Conservation (phyloP, 2,888 invertebrate genomes). For the Chesias legatella region DNA sequence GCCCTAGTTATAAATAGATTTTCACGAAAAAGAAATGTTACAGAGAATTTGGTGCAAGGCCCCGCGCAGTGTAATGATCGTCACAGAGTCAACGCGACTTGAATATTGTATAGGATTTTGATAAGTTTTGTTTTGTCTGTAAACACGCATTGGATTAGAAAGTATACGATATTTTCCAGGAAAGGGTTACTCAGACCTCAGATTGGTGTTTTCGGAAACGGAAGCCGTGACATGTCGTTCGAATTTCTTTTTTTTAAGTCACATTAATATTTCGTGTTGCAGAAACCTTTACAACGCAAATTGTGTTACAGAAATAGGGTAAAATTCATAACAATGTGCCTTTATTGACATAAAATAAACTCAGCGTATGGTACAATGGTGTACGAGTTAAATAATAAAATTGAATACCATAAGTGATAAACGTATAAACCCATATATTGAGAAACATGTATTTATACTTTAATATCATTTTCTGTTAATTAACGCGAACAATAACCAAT, state of each 20-base stretch:
- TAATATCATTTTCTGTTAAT: constrained; percentile 30
- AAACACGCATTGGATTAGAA: neutral
- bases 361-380: too few species aligned
- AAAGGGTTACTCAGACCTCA: neutral
- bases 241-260: too few species aligned
- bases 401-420: constrained; percentile 16
- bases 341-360: too few species aligned
- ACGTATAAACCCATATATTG: neutral
- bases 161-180: neutral
- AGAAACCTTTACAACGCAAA: too few species aligned
- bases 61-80: constrained; percentile 52
- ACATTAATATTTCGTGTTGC: too few species aligned
- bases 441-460: constrained; percentile 21
- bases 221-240: too few species aligned
- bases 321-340: too few species aligned
- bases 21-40: constrained; percentile 81
- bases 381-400: too few species aligned
- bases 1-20: constrained; percentile 81
- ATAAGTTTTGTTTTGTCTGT: constrained; percentile 13
- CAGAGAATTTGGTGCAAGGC: constrained; percentile 78
- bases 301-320: too few species aligned
- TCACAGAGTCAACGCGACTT: constrained; percentile 36
- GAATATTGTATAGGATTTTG: constrained; percentile 27
- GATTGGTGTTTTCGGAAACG: too few species aligned
- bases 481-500: constrained; percentile 30